Percentiles rank a stretch among this genome's conserved stretches.
Conservation (phyloP, 1,140 invertebrate species). For the Thrips palmi region DNA sequence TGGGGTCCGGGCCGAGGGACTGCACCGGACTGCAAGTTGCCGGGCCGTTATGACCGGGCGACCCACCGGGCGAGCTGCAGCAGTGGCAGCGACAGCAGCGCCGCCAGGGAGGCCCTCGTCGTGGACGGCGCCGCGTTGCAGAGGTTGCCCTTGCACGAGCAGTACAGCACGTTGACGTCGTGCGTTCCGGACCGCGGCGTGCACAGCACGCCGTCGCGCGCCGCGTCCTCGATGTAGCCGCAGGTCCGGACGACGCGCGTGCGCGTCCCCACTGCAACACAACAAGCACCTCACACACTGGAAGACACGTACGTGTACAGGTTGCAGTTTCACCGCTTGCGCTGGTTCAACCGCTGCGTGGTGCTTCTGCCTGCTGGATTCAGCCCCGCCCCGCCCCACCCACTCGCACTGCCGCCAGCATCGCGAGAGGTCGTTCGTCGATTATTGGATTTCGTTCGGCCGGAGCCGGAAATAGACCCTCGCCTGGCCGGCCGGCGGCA, state of each 20-base stretch:
- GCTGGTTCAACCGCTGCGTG: not conserved
- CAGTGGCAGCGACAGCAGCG: not conserved
- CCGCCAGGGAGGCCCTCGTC: not conserved
- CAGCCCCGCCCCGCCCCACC: no score
- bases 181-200: slow-evolving; percentile 46
- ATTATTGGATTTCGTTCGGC: no score
- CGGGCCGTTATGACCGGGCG: slow-evolving; percentile 3
- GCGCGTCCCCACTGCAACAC: slow-evolving; percentile 49
- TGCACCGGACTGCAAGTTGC: no score
- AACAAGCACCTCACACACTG: slow-evolving; percentile 8
- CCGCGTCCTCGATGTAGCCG: slow-evolving; percentile 44
- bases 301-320: not conserved
- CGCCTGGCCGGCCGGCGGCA: no score
- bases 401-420: no score
- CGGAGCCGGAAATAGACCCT: no score
- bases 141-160: slow-evolving; percentile 48
- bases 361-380: no score
- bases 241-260: slow-evolving; percentile 50
- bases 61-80: no score
- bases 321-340: not conserved
- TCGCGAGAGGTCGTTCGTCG: no score
- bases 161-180: slow-evolving; percentile 51
- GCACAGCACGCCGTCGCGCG: slow-evolving; percentile 36
- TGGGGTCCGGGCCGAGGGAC: no score
- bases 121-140: slow-evolving; percentile 37